Evolutionary conservation across 2,888 invertebrate species (phyloP).

Genomic region (Desoria tigrina): DNA sequence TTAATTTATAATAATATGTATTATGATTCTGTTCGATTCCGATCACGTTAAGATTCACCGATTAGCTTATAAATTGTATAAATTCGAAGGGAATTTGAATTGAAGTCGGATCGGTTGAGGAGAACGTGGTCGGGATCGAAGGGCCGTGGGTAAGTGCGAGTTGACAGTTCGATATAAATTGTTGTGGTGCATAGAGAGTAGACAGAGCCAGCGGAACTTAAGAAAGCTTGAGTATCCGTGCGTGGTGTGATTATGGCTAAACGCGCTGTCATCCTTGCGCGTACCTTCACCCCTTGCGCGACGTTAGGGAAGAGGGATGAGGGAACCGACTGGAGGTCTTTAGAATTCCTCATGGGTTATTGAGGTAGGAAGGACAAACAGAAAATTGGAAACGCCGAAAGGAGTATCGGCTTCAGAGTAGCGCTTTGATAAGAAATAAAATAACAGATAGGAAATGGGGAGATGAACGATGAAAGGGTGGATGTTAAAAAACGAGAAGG

Average conservation of each 20-base stretch:
- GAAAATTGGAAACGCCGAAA: background rate
- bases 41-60: too few relatives aligned
- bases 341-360: too few relatives aligned
- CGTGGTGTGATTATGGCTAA: background rate
- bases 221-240: conserved; percentile 1
- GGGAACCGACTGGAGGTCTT: background rate
- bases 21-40: too few relatives aligned
- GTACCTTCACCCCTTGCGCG: background rate
- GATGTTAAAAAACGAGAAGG: too few relatives aligned
- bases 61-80: too few relatives aligned
- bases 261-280: background rate
- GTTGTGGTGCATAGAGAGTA: background rate
- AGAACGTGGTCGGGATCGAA: background rate
- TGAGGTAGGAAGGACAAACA: background rate
- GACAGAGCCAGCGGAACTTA: too few relatives aligned
- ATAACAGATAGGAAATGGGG: background rate
- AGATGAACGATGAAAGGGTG: background rate
- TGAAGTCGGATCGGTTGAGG: conserved; percentile 17
- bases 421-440: too few relatives aligned
- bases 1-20: too few relatives aligned
- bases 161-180: conserved; percentile 4
- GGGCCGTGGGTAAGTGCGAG: conserved; percentile 14
- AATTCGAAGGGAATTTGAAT: conserved; percentile 21
- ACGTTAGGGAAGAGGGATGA: background rate
- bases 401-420: background rate